These are phyloP conservation scores for Antrozous pallidus DNA, from an alignment of 2,797 vertebrate species.

Conservation along the genomic window DNA sequence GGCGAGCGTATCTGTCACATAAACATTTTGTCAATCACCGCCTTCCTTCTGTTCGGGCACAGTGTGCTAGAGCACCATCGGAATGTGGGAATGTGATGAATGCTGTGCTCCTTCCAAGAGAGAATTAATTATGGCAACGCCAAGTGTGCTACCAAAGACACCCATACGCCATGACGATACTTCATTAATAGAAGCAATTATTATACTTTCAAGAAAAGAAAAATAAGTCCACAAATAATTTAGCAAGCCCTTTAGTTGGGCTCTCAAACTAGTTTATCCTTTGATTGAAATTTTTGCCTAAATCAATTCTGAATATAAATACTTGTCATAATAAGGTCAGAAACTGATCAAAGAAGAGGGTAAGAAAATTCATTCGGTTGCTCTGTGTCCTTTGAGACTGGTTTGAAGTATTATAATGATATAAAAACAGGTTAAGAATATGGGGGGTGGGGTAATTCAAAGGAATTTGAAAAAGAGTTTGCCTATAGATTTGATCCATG, in stretches of 20 bases:
- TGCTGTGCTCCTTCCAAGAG: conserved; percentile 41
- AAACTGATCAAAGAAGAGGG: background rate
- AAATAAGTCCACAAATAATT: background rate
- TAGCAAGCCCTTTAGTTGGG: conserved; percentile 11
- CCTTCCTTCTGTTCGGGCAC: conserved; percentile 69
- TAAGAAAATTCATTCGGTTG: background rate
- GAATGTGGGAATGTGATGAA: conserved; percentile 42
- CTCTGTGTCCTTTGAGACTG: background rate
- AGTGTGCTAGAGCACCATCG: conserved; percentile 23
- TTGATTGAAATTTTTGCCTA: background rate
- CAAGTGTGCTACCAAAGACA: conserved; percentile 20
- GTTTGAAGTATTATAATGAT: background rate
- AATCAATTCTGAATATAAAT: background rate
- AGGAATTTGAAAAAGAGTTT: background rate
- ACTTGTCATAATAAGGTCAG: background rate
- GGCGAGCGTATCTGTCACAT: conserved; percentile 65
- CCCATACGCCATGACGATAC: conserved; percentile 16
- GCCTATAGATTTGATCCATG: background rate
- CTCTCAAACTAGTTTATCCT: background rate
- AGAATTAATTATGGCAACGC: conserved; percentile 61
- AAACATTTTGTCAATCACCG: conserved; percentile 75
- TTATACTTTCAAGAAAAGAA: background rate
- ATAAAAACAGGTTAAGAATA: background rate
- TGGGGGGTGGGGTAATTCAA: background rate
- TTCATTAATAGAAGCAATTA: conserved; percentile 23